Evolutionary conservation across 2,797 vertebrate genomes (phyloP), one percentile per base, ranked within the genome.

Genomic region (Muraenolepis orangiensis): DNA sequence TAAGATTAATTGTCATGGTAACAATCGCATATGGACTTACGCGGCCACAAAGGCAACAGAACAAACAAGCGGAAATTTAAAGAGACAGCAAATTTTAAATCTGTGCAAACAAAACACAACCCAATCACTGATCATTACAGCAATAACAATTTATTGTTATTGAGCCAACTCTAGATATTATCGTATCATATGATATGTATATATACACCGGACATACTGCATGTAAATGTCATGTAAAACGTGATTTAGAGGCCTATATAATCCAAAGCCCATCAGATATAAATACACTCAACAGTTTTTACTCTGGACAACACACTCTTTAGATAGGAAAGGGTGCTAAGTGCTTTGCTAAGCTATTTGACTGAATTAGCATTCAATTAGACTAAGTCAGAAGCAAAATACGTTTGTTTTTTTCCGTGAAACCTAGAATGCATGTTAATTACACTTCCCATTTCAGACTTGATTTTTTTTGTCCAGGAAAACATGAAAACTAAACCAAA

Each of bases 1-100:
- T 16, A 74, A 73, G 76, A 87, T 79, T 85, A 79, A 88, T 92
- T 85, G 68, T 85, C 81, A 87, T 87, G 84, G 84, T 82, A 85
- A 90, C 85, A 70, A 72, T 76, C 81, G 77, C 74, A 75, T 80
- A 78, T 79, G 81, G 71, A 80, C 51, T 78, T n/a, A n/a, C n/a
- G n/a, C n/a, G n/a, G n/a, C 29, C 42, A 76, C 30, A 10, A 76
- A 16, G 78, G 76, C 76, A 83, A 74, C 51, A 74, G 83, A 67
- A 46, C 74, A 79, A 77, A 81, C 76, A 70, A 77, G 31, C 29
- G 29, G 76, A 70, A 72, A 73, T 77, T 69, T 57, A 57, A 57
- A 34, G 3, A 34, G 3, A 34, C 32, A 34, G 32, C 8, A 34
- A 4, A 34, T 34, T 34, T 4, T 34, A 34, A 3, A 8, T 57